Evolutionary conservation across 1,140 invertebrate species (phyloP), one percentile per base, ranked within the genome.

Genomic region (Calephelis nemesis): DNA sequence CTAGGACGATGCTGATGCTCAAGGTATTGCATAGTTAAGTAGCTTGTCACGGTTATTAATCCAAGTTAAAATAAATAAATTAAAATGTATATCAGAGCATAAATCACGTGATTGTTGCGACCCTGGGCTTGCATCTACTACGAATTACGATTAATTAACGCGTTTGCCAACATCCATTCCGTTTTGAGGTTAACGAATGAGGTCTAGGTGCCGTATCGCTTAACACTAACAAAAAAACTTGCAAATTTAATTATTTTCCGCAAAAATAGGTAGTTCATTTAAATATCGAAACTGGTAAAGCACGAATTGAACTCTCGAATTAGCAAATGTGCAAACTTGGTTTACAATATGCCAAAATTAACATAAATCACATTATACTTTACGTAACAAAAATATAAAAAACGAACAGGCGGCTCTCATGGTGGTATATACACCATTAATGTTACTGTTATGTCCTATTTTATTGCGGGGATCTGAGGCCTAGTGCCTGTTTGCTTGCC

Each of bases 111-210:
- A 82, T 75, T 74, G 67, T 75, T 76, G 67, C 70, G 65, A 67
- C 45, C 48, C 74, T 69, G 74, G 72, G 74, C 71, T 84, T 79
- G 76, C 76, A 76, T 74, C 64, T 74, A 30, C 30, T 30, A 30
- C 30, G 30, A 30, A 81, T 78, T 74, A 67, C 71, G 70, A 77
- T 81, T 81, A 87, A 87, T 85, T 82, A 87, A 78, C 83, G 74
- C 77, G 75, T 84, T 84, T 82, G 76, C 82, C 74, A 75, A 78
- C 78, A 76, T 81, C 71, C 79, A 78, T 85, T 85, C 76, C 78
- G 77, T 83, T 76, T 79, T 78, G 82, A 90, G 87, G 86, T 77
- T 84, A 81, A 80, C 76, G 82, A 90, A 83, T 77, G 78, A 80
- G 85, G 87, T 87, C 87, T 88, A 84, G 81, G 82, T 75, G 76